phyloP scores from a whole-genome alignment of 2,113 vertebrate genomes.

The Paramormyrops kingsleyae region DNA sequence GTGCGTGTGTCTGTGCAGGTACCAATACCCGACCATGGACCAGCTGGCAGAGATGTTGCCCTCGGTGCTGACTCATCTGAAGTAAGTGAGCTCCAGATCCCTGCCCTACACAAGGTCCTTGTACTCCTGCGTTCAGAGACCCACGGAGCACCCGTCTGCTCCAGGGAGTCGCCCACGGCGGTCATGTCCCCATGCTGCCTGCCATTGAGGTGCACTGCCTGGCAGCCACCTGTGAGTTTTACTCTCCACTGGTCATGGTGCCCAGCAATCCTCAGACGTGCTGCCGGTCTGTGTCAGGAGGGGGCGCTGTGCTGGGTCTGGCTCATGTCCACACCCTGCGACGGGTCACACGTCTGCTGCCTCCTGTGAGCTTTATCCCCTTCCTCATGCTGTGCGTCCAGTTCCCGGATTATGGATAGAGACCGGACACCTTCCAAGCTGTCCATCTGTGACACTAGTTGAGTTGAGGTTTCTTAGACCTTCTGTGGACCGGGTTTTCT shows the following conservation, averaged over 20 bases:
- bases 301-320: background rate
- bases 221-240: background rate
- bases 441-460: background rate
- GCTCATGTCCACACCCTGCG: background rate
- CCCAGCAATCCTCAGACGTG: background rate
- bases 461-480: background rate
- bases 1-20: slow-evolving; percentile 55
- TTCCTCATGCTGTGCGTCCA: background rate
- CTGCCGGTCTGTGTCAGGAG: background rate
- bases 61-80: slow-evolving; percentile 82
- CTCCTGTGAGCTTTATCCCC: background rate
- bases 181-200: background rate
- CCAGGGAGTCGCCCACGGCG: background rate
- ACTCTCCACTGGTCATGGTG: background rate
- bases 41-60: slow-evolving; percentile 91
- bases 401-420: background rate
- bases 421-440: background rate
- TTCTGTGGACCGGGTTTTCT: background rate
- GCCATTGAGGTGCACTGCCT: background rate
- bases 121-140: background rate
- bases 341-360: background rate
- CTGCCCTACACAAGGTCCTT: background rate
- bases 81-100: slow-evolving; percentile 57
- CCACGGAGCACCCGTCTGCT: slow-evolving; percentile 1
- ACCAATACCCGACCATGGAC: slow-evolving; percentile 90